Evolutionary conservation across 2,113 vertebrate genomes (phyloP).

Genomic region (Pavo muticus): DNA sequence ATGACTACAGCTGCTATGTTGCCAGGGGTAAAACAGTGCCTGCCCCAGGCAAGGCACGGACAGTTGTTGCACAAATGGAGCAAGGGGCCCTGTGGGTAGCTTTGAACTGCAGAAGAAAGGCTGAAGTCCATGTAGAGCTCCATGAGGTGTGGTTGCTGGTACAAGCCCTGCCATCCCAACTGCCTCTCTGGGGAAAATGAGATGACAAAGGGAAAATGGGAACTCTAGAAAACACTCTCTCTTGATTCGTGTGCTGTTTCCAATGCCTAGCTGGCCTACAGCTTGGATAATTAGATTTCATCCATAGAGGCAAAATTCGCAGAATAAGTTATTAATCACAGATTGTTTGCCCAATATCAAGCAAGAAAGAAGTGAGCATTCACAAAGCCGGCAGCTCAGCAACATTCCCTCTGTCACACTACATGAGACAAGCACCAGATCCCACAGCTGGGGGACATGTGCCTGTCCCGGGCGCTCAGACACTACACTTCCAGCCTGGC

Average conservation of each 20-base stretch:
- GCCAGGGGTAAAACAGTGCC: background rate
- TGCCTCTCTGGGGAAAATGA: background rate
- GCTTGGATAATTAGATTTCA: conserved; percentile 15
- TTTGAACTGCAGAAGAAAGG: background rate
- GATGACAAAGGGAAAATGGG: background rate
- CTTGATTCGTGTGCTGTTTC: background rate
- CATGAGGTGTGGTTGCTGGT: background rate
- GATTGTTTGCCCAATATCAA: background rate
- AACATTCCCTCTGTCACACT: accelerated
- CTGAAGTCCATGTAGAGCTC: background rate
- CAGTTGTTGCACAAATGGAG: accelerated
- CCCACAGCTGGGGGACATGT: background rate
- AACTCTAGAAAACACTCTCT: background rate
- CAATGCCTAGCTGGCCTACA: background rate
- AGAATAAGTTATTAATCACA: conserved; percentile 21
- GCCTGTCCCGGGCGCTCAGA: too few species aligned
- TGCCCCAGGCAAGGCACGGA: background rate
- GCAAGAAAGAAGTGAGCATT: background rate
- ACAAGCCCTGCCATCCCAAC: background rate
- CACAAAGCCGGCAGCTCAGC: background rate
- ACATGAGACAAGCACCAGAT: background rate
- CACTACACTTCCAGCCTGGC: background rate
- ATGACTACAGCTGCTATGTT: background rate
- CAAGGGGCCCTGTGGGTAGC: background rate
- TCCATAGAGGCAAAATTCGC: background rate